Evolutionary conservation across 2,113 vertebrate genomes (phyloP), one percentile per base, ranked within the genome.

Genomic region (Scytalopus superciliaris): DNA sequence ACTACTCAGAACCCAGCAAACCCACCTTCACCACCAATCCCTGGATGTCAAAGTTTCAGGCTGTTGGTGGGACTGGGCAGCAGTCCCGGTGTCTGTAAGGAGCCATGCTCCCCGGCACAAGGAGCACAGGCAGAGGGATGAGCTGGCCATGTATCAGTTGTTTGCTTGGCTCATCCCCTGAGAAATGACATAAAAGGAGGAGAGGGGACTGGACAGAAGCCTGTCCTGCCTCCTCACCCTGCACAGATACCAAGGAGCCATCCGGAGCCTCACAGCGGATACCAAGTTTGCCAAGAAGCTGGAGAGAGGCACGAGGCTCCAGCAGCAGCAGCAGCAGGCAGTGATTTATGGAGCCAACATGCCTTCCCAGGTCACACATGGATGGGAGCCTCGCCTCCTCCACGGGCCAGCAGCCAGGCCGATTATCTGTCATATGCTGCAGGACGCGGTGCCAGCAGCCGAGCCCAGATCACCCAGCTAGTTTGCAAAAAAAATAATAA

Each of bases 391-490:
- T 92, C 19, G n/a, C 85, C 91, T 92, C 68, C 84, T 49, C 60
- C 0, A 0, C 0, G 3, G 92, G 77, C 81, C 2, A 81, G 35
- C 47, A 91, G 94, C 96, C 96, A 96, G 94, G 83, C 66, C 60
- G 28, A 92, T 95, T 94, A 95, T 78, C 87, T 57, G 59, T 93
- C 93, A 89, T 84, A 89, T 72, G 89, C 91, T 84, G 56, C 52
- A 30, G 73, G 87, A 72, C 6, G 7, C 30, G 3, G 75, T 57
- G 88, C 84, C 89, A 95, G 42, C 84, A 82, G 83, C 52, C 16
- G 2, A 56, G 68, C 19, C 4, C 7, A 59, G 76, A 93, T 84
- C 87, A 52, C 80, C 67, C 75, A 67, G 82, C 62, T 92, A 24
- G 66, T 81, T 78, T 35, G 53, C 5, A 64, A 62, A 45, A 35